Percentiles rank a stretch among this genome's conserved stretches.
Evolutionary conservation across 2,888 invertebrate species (phyloP).

Genomic region (Romanomermis culicivorax): DNA sequence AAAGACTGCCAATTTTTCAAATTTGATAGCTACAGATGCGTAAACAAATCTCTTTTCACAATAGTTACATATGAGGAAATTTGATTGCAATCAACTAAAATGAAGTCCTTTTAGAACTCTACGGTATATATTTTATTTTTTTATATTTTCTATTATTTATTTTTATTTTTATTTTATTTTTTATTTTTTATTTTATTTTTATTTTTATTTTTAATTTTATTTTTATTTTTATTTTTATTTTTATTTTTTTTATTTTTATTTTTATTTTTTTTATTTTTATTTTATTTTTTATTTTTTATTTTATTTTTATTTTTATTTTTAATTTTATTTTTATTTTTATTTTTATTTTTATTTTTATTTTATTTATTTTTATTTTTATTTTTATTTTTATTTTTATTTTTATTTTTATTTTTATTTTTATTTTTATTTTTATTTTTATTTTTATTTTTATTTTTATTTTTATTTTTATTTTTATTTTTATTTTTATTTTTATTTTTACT

Average conservation of each 20-base stretch:
- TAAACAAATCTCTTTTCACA: too few relatives aligned
- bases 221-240: conserved; percentile 16
- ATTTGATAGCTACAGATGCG: too few relatives aligned
- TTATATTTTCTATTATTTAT: too few relatives aligned
- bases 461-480: conserved; percentile 5
- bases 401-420: conserved; percentile 7
- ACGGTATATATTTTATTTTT: too few relatives aligned
- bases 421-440: conserved; percentile 6
- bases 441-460: conserved; percentile 8
- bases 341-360: conserved; percentile 8
- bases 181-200: background rate
- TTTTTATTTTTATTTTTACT: conserved; percentile 7
- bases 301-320: conserved; percentile 8
- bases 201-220: conserved; percentile 16
- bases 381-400: conserved; percentile 8
- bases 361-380: conserved; percentile 8
- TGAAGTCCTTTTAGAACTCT: too few relatives aligned
- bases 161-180: conserved; percentile 99
- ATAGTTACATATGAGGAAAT: too few relatives aligned
- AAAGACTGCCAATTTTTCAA: too few relatives aligned
- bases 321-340: conserved; percentile 7
- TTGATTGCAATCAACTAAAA: too few relatives aligned
- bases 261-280: conserved; percentile 11
- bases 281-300: conserved; percentile 11
- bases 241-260: conserved; percentile 16